phyloP scores from a whole-genome alignment of 2,113 vertebrate genomes.

The Turdus rufiventris region DNA sequence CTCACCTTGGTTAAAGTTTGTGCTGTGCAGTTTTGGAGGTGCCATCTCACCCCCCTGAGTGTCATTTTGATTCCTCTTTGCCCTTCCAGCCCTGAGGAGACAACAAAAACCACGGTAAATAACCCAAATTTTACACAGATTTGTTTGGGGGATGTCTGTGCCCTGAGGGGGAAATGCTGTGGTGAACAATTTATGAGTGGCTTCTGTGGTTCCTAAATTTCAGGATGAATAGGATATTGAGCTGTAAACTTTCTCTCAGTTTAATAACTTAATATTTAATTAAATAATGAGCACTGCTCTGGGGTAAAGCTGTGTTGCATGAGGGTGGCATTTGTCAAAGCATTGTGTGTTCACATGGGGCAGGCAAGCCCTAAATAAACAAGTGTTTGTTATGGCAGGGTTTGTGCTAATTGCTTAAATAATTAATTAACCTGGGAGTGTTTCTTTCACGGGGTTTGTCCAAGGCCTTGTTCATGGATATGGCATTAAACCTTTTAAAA shows the following conservation, averaged over 20 bases:
- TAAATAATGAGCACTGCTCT: no score
- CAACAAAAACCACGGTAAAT: neutral
- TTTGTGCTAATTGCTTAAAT: neutral
- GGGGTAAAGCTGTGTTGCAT: neutral
- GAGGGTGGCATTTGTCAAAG: neutral
- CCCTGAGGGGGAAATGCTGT: neutral
- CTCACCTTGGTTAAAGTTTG: no score
- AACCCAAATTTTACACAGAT: neutral
- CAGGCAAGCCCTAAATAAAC: neutral
- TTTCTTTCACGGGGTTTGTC: neutral
- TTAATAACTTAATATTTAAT: neutral
- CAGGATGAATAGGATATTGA: neutral
- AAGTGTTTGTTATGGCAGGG: neutral
- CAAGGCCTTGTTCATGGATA: slow-evolving; percentile 24
- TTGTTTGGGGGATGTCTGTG: neutral
- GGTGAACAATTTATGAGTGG: neutral
- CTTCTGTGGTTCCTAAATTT: rapidly evolving
- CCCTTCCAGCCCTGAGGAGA: neutral
- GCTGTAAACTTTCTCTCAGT: neutral
- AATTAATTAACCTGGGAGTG: neutral
- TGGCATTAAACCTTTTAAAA: neutral
- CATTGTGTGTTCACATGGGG: neutral
- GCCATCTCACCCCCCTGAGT: no score
- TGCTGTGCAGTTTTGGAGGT: no score
- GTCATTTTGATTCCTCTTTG: neutral